Percentiles rank a stretch among this genome's conserved stretches.
These are phyloP conservation scores for Arge pagana DNA, from an alignment of 2,888 invertebrate species.

Conservation along the genomic window DNA sequence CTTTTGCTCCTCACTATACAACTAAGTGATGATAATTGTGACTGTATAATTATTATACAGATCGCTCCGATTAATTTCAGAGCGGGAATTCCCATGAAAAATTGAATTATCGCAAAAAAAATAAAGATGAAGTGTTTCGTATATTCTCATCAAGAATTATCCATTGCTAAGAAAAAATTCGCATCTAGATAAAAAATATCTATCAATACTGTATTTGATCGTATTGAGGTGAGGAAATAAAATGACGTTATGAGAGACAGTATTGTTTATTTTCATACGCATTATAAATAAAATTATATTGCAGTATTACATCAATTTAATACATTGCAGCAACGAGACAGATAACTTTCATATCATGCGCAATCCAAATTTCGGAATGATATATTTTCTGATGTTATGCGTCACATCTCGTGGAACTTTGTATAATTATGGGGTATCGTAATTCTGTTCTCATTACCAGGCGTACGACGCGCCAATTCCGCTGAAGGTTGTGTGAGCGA, in stretches of 20 bases:
- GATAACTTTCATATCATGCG: neutral
- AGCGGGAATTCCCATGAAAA: too few species aligned
- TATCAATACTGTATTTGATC: neutral
- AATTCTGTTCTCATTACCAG: constrained; percentile 63
- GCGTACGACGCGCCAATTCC: constrained; percentile 69
- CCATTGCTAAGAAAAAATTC: too few species aligned
- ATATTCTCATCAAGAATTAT: too few species aligned
- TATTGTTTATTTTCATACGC: constrained; percentile 11
- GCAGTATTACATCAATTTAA: neutral
- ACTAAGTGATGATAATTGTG: too few species aligned
- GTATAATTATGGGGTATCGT: neutral
- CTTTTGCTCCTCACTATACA: too few species aligned
- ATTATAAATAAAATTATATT: constrained; percentile 5
- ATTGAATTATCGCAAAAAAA: too few species aligned
- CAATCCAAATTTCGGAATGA: too few species aligned
- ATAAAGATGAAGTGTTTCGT: too few species aligned
- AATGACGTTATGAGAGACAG: too few species aligned
- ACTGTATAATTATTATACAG: too few species aligned
- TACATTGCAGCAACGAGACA: neutral
- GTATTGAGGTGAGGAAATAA: too few species aligned
- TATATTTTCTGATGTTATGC: neutral
- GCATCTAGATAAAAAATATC: neutral
- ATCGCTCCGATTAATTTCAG: too few species aligned
- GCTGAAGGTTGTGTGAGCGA: constrained; percentile 58
- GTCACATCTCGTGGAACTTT: neutral